A percentile compares a stretch with the other conserved stretches of the same genome.
Evolutionary conservation across 2,797 vertebrate species (phyloP).

Genomic region (Paedocypris micromegethes): DNA sequence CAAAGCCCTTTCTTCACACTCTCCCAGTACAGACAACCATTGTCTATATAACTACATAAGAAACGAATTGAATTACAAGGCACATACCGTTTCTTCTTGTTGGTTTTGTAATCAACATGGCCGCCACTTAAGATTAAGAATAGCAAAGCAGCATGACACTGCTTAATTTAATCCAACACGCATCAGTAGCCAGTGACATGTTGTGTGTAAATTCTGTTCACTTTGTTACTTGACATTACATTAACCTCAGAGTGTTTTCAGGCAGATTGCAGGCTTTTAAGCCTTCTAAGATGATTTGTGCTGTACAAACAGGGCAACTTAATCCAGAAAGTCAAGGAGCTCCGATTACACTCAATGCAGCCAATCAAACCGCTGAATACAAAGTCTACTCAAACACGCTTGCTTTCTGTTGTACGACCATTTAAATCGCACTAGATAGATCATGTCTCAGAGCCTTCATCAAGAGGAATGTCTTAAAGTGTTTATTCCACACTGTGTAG

Average conservation of each 20-base stretch:
- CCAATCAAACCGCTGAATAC: slow-evolving; percentile 42
- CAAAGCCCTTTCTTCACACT: too few species aligned
- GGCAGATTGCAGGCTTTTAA: slow-evolving; percentile 39
- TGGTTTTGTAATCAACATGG: too few species aligned
- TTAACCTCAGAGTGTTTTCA: slow-evolving; percentile 20
- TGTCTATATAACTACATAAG: too few species aligned
- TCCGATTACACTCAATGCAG: slow-evolving; percentile 51
- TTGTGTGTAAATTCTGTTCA: background rate
- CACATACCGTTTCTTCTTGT: too few species aligned
- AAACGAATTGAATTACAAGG: too few species aligned
- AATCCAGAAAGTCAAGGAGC: slow-evolving; percentile 55
- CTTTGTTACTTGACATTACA: slow-evolving; percentile 1
- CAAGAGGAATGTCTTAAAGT: too few species aligned
- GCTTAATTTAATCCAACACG: background rate
- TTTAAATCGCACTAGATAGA: too few species aligned
- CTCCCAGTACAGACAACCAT: too few species aligned
- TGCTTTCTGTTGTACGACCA: background rate
- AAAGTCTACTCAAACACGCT: background rate
- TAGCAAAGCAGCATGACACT: background rate
- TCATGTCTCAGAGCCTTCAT: too few species aligned
- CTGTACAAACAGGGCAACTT: slow-evolving; percentile 44
- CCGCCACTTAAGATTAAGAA: background rate
- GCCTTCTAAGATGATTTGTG: slow-evolving; percentile 42
- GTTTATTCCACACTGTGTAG: too few species aligned
- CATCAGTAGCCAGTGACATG: background rate